Percentiles rank a stretch among this genome's conserved stretches.
These are phyloP conservation scores for Pristionchus exspectatus DNA, from an alignment of 2,888 invertebrate genomes.

Conservation along the genomic window DNA sequence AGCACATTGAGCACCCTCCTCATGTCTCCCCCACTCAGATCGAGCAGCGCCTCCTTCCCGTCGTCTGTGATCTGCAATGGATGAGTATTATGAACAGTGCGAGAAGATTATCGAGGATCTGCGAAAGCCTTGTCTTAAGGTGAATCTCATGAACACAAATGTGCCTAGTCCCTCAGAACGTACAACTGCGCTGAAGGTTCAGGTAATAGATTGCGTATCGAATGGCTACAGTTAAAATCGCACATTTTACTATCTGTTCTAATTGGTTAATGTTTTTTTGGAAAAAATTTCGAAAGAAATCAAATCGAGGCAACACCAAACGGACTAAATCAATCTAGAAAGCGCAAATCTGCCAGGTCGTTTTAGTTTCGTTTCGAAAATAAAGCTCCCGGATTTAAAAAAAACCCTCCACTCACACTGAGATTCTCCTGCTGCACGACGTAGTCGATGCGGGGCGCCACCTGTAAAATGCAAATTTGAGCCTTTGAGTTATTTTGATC, in stretches of 20 bases:
- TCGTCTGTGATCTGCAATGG: conserved; percentile 84
- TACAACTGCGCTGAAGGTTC: no score
- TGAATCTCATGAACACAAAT: not conserved
- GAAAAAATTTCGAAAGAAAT: no score
- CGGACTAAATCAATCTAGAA: not conserved
- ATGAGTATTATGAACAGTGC: not conserved
- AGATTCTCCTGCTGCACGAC: conserved; percentile 60
- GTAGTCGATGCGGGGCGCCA: conserved; percentile 53
- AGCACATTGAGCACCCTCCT: conserved; percentile 95
- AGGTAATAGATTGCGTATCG: no score
- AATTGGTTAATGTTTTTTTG: no score
- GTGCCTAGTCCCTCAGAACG: no score
- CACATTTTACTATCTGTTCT: no score
- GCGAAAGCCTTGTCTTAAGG: not conserved
- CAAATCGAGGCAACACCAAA: no score
- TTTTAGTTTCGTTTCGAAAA: not conserved
- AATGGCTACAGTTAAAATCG: no score
- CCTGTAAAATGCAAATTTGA: not conserved
- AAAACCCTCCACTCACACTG: conserved; percentile 56
- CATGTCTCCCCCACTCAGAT: conserved; percentile 97
- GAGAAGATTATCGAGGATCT: not conserved
- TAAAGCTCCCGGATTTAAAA: not conserved
- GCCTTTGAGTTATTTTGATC: no score
- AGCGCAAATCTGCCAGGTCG: not conserved
- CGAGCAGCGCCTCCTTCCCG: conserved; percentile 91